Percentiles rank a stretch among this genome's conserved stretches.
These are phyloP conservation scores for Nylanderia fulva DNA, from an alignment of 1,140 invertebrate genomes.

Conservation along the genomic window DNA sequence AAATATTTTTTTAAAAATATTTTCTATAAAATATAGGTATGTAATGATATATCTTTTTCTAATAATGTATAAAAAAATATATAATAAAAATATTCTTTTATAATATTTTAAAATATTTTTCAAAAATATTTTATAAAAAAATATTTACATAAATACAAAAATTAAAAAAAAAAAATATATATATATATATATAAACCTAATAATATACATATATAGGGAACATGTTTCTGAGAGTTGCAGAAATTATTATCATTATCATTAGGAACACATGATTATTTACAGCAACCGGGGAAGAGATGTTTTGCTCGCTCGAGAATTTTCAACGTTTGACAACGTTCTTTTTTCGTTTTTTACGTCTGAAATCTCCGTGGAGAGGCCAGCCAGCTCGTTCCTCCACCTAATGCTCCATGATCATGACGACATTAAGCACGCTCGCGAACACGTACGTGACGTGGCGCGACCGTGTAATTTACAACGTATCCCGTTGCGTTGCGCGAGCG, in stretches of 20 bases:
- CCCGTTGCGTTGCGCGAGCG: slow-evolving; percentile 19
- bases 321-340: background rate
- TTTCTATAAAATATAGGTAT: too few relatives aligned
- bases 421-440: slow-evolving; percentile 13
- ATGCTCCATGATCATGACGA: slow-evolving; percentile 8
- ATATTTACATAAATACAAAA: too few relatives aligned
- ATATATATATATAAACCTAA: too few relatives aligned
- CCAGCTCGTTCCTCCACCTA: background rate
- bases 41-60: too few relatives aligned
- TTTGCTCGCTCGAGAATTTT: background rate
- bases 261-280: too few relatives aligned
- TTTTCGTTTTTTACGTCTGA: background rate
- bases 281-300: background rate
- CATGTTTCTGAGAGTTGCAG: background rate
- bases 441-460: background rate
- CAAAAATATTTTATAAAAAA: too few relatives aligned
- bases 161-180: too few relatives aligned
- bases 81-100: too few relatives aligned
- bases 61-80: too few relatives aligned
- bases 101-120: too few relatives aligned
- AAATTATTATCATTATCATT: background rate
- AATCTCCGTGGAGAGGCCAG: background rate
- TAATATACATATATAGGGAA: background rate
- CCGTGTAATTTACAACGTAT: slow-evolving; percentile 56
- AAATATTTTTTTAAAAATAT: too few relatives aligned